Conservation (phyloP, 2,888 invertebrate species). For the Alcis repandata region DNA sequence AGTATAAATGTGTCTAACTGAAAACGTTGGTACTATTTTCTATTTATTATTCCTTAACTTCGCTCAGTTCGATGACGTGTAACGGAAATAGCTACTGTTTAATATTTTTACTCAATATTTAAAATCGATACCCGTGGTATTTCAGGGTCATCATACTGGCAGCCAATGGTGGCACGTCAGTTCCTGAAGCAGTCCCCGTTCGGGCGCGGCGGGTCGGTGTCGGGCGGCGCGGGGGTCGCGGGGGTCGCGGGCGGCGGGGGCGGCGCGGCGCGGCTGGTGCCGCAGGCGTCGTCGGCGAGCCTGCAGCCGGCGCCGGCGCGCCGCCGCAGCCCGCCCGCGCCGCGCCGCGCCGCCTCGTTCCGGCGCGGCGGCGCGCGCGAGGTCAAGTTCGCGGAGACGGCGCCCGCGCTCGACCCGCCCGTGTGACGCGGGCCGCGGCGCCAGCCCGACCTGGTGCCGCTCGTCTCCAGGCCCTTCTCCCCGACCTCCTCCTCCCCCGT, state of each 20-base stretch:
- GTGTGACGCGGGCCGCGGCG: conserved; percentile 86
- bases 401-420: conserved; percentile 64
- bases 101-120: too few species aligned
- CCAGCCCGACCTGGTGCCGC: conserved; percentile 86
- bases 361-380: conserved; percentile 75
- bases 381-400: conserved; percentile 83
- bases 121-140: not conserved
- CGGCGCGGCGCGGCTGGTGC: conserved; percentile 66
- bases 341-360: conserved; percentile 79
- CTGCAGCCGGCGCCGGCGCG: conserved; percentile 71
- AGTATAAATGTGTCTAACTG: too few species aligned
- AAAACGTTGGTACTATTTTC: too few species aligned
- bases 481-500: conserved; percentile 54
- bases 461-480: conserved; percentile 63
- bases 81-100: too few species aligned
- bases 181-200: conserved; percentile 91
- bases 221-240: too few species aligned
- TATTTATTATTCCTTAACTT: too few species aligned
- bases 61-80: too few species aligned
- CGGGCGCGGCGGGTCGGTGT: conserved; percentile 72
- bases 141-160: conserved; percentile 87
- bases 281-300: conserved; percentile 81
- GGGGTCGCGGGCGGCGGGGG: too few species aligned
- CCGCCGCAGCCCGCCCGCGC: conserved; percentile 73
- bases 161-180: conserved; percentile 90